These are phyloP conservation scores for Ardeotis arabs DNA, from an alignment of 2,113 vertebrate species.

Conservation along the genomic window DNA sequence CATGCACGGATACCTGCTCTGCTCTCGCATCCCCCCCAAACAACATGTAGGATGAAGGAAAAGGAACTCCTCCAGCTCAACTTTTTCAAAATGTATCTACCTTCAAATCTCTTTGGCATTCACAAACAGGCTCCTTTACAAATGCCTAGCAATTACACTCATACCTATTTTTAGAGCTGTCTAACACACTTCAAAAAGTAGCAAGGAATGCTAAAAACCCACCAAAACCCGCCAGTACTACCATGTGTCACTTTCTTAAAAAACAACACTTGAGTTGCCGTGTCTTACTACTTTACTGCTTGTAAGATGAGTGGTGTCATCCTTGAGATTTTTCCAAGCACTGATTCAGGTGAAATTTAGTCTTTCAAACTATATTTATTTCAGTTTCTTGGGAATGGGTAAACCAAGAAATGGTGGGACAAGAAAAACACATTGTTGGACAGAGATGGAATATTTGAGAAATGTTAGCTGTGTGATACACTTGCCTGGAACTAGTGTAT, in stretches of 20 bases:
- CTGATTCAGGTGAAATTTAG: neutral
- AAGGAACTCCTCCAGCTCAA: neutral
- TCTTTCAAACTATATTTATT: neutral
- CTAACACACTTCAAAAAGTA: slow-evolving; percentile 9
- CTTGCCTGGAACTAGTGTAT: neutral
- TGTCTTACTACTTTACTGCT: neutral
- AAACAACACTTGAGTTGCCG: neutral
- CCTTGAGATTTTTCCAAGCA: neutral
- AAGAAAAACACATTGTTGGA: neutral
- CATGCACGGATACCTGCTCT: fast-evolving
- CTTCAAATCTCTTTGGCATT: neutral
- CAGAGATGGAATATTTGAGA: neutral
- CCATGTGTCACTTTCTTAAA: neutral
- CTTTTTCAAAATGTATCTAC: neutral
- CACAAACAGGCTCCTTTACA: neutral
- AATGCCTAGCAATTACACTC: neutral
- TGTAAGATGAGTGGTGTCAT: neutral
- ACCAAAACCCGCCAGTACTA: neutral
- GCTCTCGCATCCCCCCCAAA: neutral
- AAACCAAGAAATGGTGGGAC: neutral
- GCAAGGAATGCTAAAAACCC: neutral
- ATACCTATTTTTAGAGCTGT: slow-evolving; percentile 8
- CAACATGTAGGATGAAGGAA: neutral
- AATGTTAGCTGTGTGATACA: neutral
- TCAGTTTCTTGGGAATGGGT: neutral